Evolutionary conservation across 2,888 invertebrate species (phyloP), one percentile per base, ranked within the genome.

Genomic region (Sminthurides aquaticus): DNA sequence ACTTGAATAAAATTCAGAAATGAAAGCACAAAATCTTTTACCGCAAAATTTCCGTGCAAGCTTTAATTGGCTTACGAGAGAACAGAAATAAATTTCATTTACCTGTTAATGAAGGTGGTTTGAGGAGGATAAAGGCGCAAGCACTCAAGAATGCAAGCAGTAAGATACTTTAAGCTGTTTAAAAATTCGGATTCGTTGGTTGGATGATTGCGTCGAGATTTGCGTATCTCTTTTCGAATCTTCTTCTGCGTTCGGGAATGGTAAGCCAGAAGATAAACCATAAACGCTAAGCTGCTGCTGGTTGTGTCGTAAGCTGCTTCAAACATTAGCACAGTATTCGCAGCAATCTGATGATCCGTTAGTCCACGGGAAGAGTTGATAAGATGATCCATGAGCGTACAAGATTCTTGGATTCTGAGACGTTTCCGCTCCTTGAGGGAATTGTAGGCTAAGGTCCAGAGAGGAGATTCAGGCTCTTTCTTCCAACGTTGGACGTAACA

Each of bases 31-130:
- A 49, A 55, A 60, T 55, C 22, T n/a, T 49, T 34, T 22, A 24
- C n/a, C 18, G 22, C 2, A 48, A 43, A 59, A 59, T 59, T 43
- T 22, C 24, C 11, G 27, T 22, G n/a, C n/a, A n/a, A n/a, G n/a
- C n/a, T n/a, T n/a, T n/a, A n/a, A n/a, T n/a, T n/a, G n/a, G n/a
- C n/a, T n/a, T n/a, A n/a, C n/a, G n/a, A n/a, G n/a, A n/a, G n/a
- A n/a, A n/a, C n/a, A n/a, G n/a, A n/a, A n/a, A n/a, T 20, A 48
- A 22, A 15, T 48, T 2, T 22, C 20, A 22, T 22, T 60, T 57
- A 70, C 70, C 70, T 59, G 27, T 69, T 68, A 57, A 71, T 69
- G 52, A 71, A 71, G 20, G 71, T 71, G 3, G 71, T 71, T 49
- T 71, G 71, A 29, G 71, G 68, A 8, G 71, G 71, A 49, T 60